Evolutionary conservation across 2,888 invertebrate species (phyloP).

Genomic region (Elysia crispata): DNA sequence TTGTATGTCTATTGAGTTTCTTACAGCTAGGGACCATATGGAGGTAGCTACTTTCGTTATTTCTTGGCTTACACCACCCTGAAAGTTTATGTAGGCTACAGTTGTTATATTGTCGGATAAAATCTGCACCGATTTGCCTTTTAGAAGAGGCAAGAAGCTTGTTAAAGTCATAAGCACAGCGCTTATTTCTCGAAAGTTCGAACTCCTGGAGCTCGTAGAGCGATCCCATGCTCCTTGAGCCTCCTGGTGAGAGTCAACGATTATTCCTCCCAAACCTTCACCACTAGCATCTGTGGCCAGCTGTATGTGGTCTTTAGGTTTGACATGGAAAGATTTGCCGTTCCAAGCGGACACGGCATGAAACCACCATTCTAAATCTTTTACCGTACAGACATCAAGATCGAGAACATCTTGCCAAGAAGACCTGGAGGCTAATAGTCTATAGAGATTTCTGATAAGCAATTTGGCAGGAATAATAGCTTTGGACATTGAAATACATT

Average conservation of each 20-base stretch:
- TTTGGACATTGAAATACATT: neutral
- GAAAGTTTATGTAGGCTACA: constrained; percentile 13
- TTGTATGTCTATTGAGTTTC: neutral
- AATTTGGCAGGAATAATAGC: neutral
- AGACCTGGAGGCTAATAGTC: neutral
- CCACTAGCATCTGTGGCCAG: neutral
- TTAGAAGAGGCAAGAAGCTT: neutral
- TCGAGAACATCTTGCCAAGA: neutral
- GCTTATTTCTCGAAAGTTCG: constrained; percentile 22
- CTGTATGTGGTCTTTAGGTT: neutral
- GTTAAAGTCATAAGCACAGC: constrained; percentile 21
- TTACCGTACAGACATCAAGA: neutral
- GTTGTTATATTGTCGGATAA: constrained; percentile 29
- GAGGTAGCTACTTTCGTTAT: neutral
- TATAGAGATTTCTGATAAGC: neutral
- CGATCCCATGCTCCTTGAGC: constrained; percentile 31
- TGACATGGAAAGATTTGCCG: neutral
- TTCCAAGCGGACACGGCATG: neutral
- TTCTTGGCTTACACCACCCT: neutral
- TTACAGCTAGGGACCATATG: constrained; percentile 21
- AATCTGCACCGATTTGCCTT: constrained; percentile 11
- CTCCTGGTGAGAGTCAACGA: neutral
- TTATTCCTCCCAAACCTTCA: neutral
- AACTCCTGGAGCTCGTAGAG: neutral
- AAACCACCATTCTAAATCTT: neutral